Percentiles rank a stretch among this genome's conserved stretches.
Conservation (phyloP, 2,888 invertebrate genomes). For the Coleophora deauratella region DNA sequence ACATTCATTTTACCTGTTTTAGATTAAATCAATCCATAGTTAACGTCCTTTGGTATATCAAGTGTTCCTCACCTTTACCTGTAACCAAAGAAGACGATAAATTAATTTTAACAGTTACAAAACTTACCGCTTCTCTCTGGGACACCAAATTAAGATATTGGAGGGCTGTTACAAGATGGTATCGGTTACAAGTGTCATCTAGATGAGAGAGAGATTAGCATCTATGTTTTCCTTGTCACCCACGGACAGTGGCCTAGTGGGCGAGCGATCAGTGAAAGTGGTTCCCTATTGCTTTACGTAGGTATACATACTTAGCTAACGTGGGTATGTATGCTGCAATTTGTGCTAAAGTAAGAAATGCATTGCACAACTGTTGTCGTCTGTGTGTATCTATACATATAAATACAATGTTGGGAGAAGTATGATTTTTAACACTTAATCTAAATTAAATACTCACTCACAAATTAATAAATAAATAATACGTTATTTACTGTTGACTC, state of each 20-base stretch:
- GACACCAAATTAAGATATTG: slow-evolving; percentile 1
- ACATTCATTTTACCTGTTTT: too few species aligned
- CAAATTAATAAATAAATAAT: too few species aligned
- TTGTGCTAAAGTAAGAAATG: too few species aligned
- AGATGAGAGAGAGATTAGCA: slow-evolving; percentile 32
- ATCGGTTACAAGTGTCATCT: slow-evolving; percentile 24
- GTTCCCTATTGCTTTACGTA: slow-evolving; percentile 14
- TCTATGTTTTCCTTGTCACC: slow-evolving; percentile 40
- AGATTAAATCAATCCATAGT: too few species aligned
- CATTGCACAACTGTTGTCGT: too few species aligned
- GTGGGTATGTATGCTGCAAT: too few species aligned
- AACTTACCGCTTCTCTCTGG: too few species aligned
- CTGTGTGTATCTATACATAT: too few species aligned
- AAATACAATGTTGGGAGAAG: too few species aligned
- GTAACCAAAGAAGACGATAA: slow-evolving; percentile 33
- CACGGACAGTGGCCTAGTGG: slow-evolving; percentile 42
- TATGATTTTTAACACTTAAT: too few species aligned
- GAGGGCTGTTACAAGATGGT: slow-evolving; percentile 8
- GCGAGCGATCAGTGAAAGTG: slow-evolving; percentile 56
- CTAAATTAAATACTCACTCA: too few species aligned
- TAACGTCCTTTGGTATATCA: neutral
- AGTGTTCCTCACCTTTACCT: slow-evolving; percentile 58
- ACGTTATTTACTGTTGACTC: too few species aligned
- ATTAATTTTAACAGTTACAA: neutral
- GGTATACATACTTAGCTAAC: neutral